Percentiles rank a stretch among this genome's conserved stretches.
Conservation (phyloP, 1,140 invertebrate species). For the Rhopalosiphum maidis region DNA sequence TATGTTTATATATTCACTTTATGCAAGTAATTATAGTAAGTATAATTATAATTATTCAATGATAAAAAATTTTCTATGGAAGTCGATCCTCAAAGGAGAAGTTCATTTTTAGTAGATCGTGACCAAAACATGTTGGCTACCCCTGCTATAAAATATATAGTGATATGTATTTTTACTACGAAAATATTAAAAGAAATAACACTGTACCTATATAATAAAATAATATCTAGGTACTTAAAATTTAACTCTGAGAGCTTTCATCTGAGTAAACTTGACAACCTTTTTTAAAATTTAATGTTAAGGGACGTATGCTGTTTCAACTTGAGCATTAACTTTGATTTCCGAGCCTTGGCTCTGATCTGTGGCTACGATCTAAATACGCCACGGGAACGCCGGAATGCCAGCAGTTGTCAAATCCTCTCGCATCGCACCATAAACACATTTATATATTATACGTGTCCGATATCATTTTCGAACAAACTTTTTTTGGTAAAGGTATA, state of each 20-base stretch:
- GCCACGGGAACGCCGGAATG: background rate
- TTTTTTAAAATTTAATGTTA: background rate
- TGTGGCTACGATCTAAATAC: too few relatives aligned
- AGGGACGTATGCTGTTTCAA: background rate
- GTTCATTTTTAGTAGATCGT: too few relatives aligned
- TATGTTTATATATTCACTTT: too few relatives aligned
- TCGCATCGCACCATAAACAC: background rate
- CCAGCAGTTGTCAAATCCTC: background rate
- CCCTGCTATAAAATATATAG: too few relatives aligned
- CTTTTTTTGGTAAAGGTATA: background rate
- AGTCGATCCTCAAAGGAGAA: too few relatives aligned
- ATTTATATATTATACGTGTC: too few relatives aligned
- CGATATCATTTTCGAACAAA: background rate
- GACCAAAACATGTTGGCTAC: too few relatives aligned
- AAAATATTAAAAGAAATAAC: background rate
- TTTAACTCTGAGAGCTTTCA: background rate
- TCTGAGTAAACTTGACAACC: background rate
- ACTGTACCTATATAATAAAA: background rate
- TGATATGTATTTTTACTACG: too few relatives aligned
- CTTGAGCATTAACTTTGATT: background rate
- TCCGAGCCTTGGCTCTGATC: too few relatives aligned
- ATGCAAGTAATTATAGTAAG: too few relatives aligned
- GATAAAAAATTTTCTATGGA: too few relatives aligned
- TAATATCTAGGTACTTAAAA: background rate
- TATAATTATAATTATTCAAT: too few relatives aligned